These are phyloP conservation scores for Amphibalanus amphitrite DNA, from an alignment of 1,140 invertebrate genomes.

Conservation along the genomic window DNA sequence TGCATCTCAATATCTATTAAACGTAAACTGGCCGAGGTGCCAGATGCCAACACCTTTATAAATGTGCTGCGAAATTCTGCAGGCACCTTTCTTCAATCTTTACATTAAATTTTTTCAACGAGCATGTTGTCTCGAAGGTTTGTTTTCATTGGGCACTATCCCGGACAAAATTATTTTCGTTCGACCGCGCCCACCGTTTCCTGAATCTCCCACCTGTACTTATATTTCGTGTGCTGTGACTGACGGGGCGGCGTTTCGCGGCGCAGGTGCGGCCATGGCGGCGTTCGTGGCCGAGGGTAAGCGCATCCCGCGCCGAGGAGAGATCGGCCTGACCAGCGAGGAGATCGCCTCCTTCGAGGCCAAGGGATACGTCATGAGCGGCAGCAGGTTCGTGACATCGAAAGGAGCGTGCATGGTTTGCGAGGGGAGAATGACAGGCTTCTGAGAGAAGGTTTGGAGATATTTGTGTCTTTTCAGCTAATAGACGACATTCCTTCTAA, in stretches of 20 bases:
- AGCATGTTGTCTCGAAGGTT: too few species aligned
- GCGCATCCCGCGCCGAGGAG: constrained; percentile 89
- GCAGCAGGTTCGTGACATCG: constrained; percentile 54
- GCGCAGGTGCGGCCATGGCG: constrained; percentile 62
- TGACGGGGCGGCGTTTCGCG: not conserved
- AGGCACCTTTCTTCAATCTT: not conserved
- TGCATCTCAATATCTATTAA: not conserved
- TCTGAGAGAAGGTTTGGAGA: too few species aligned
- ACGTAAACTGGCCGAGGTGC: not conserved
- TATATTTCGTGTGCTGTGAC: too few species aligned
- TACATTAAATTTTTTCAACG: too few species aligned
- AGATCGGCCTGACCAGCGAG: constrained; percentile 92
- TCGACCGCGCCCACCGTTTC: too few species aligned
- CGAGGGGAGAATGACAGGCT: too few species aligned
- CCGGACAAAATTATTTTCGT: too few species aligned
- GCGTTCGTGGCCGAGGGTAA: constrained; percentile 97
- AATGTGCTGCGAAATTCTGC: not conserved
- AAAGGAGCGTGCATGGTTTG: too few species aligned
- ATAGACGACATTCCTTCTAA: too few species aligned
- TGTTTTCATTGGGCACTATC: too few species aligned
- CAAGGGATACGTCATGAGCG: constrained; percentile 95
- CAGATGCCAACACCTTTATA: not conserved
- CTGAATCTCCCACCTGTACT: too few species aligned
- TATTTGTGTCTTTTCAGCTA: too few species aligned
- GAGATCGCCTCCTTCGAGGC: constrained; percentile 86